Base-by-base conservation (phyloP, 23 tunicate genomes). In the Styela clava region DNA sequence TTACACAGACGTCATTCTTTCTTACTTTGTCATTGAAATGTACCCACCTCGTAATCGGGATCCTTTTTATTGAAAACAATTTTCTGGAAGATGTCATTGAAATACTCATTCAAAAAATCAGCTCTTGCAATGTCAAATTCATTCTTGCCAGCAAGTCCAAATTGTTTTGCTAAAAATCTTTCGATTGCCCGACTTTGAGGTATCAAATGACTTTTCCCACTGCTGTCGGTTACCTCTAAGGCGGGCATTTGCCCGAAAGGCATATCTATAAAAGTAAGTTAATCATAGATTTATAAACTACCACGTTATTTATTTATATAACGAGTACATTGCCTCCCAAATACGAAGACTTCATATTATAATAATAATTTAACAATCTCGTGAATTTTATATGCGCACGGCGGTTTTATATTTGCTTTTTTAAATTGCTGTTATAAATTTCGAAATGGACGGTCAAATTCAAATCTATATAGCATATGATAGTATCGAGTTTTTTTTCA, bases 241-340 rank as follows among this genome's bases (percentile, higher is more conserved):
- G 22, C 71, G 0, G 71, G 71, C 71, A 67, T 67, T 67, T 67
- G 71, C 1, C 31, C 31, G 71, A 67, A 67, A 27, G 71, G 71
- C 71, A 67, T 67, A 16, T 29, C 71, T 67, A 29, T 16, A 67
- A 67, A 27, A 67, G 22, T 67, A 44, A 5, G 12, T 44, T 44
- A 44, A 44, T 44, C 56, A 44, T n/a, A n/a, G n/a, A n/a, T n/a
- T n/a, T n/a, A n/a, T n/a, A n/a, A n/a, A n/a, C n/a, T n/a, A n/a
- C n/a, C n/a, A n/a, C n/a, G n/a, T n/a, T n/a, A n/a, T n/a, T n/a
- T n/a, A n/a, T n/a, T n/a, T n/a, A n/a, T n/a, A n/a, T n/a, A n/a
- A n/a, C n/a, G n/a, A n/a, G n/a, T n/a, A n/a, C n/a, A n/a, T n/a
- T n/a, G n/a, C n/a, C n/a, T n/a, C n/a, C n/a, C n/a, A n/a, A n/a